These are phyloP conservation scores for Muschampia plurimacula DNA, from an alignment of 2,888 invertebrate genomes.

Conservation along the genomic window DNA sequence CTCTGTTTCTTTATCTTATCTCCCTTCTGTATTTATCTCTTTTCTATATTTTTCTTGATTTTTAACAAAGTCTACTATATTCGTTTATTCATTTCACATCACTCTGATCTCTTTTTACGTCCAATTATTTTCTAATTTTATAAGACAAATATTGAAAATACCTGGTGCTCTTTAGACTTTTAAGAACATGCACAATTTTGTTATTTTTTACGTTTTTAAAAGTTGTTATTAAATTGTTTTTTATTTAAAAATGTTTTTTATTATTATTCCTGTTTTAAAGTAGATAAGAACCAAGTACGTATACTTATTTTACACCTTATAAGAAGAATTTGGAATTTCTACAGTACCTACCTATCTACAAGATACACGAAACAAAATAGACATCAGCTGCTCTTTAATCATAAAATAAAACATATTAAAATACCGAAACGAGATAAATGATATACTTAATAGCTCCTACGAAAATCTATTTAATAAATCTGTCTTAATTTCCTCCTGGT, in stretches of 20 bases:
- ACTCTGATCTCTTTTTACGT: background rate
- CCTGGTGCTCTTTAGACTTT: constrained; percentile 67
- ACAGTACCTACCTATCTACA: too few relatives aligned
- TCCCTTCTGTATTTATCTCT: constrained; percentile 8
- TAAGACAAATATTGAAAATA: constrained; percentile 49
- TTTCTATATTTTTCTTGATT: background rate
- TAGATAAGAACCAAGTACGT: too few relatives aligned
- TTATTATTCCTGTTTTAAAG: constrained; percentile 42
- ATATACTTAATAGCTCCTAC: too few relatives aligned
- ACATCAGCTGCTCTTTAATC: too few relatives aligned
- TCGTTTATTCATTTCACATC: background rate
- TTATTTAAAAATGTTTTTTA: constrained; percentile 48
- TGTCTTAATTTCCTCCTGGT: too few relatives aligned
- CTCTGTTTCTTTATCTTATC: background rate
- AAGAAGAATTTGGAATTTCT: too few relatives aligned
- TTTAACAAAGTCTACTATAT: background rate
- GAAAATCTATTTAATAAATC: too few relatives aligned
- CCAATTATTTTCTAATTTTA: background rate
- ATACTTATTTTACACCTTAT: too few relatives aligned
- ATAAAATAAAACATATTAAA: too few relatives aligned
- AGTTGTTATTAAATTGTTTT: constrained; percentile 62
- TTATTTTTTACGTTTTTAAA: constrained; percentile 48
- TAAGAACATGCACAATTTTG: constrained; percentile 56
- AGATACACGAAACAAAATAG: too few relatives aligned
- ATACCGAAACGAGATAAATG: too few relatives aligned